Percentiles rank a stretch among this genome's conserved stretches.
phyloP scores from a whole-genome alignment of 2,113 vertebrate genomes.

The Lipotes vexillifer region DNA sequence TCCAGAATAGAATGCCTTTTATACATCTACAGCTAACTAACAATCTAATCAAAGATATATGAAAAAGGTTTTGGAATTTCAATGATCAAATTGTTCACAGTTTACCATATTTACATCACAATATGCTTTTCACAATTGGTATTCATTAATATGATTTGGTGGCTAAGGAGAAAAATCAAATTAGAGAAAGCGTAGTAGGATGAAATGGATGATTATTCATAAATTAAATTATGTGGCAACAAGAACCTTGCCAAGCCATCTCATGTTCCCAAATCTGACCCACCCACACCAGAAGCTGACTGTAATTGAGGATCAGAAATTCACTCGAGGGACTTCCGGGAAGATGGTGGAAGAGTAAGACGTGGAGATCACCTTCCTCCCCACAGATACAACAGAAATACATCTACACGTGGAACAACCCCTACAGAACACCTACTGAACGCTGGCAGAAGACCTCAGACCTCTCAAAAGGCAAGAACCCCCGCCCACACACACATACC shows the following conservation, averaged over 20 bases:
- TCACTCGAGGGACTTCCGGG: too few relatives aligned
- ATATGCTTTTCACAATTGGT: neutral
- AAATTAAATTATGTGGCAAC: neutral
- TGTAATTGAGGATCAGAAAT: neutral
- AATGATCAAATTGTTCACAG: neutral
- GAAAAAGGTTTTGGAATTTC: neutral
- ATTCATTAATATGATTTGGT: neutral
- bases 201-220: neutral
- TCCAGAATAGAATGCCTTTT: neutral
- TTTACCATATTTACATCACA: neutral
- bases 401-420: too few relatives aligned
- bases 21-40: neutral
- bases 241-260: neutral
- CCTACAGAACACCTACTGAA: too few relatives aligned
- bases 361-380: too few relatives aligned
- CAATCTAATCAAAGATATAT: neutral
- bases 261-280: neutral
- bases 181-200: neutral
- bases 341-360: too few relatives aligned
- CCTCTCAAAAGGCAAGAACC: too few relatives aligned
- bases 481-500: too few relatives aligned
- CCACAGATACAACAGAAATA: too few relatives aligned
- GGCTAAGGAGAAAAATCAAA: neutral
- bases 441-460: too few relatives aligned
- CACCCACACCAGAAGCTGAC: neutral